Conservation (phyloP, 2,113 vertebrate species). For the Macquaria ambigua region DNA sequence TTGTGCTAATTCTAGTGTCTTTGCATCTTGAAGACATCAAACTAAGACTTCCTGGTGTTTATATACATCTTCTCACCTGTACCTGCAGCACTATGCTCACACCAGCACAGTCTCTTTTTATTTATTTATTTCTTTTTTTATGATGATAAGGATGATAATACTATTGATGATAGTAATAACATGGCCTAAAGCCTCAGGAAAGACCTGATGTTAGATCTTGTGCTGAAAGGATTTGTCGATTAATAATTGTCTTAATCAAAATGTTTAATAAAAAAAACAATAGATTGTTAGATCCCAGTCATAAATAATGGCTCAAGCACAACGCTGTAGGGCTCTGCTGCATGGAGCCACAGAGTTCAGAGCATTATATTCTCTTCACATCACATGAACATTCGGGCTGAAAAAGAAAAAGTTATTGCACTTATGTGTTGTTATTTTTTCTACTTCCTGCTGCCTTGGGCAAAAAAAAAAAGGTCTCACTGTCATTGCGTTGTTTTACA, state of each 20-base stretch:
- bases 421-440: not conserved
- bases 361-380: not conserved
- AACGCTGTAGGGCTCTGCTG: not conserved
- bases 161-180: not conserved
- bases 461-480: not conserved
- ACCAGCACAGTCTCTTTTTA: too few relatives aligned
- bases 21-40: not conserved
- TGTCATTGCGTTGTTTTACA: constrained; percentile 65
- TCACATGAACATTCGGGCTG: not conserved
- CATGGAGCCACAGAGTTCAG: not conserved
- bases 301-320: too few relatives aligned
- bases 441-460: too few relatives aligned
- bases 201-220: not conserved
- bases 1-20: not conserved
- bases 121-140: too few relatives aligned
- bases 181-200: not conserved
- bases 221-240: too few relatives aligned
- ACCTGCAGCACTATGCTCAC: too few relatives aligned
- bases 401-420: not conserved
- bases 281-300: too few relatives aligned
- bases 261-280: not conserved
- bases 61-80: too few relatives aligned
- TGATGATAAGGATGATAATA: too few relatives aligned
- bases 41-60: not conserved
- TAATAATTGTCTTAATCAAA: not conserved